Base-by-base conservation (phyloP, 92 coral and sea anemone species). In the Desmophyllum pertusum region DNA sequence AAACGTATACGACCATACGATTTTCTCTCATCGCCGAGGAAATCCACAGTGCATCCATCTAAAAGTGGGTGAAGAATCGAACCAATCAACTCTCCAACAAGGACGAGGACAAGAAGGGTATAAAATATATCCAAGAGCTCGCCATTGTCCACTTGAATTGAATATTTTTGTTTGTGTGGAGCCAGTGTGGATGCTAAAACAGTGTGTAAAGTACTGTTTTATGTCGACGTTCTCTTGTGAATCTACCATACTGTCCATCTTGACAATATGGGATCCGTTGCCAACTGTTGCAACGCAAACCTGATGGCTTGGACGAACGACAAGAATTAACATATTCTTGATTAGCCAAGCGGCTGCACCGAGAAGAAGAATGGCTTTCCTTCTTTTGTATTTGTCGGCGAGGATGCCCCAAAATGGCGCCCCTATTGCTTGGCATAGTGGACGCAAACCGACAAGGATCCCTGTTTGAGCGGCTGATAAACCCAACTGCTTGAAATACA, bases 401-500 rank as follows among this genome's bases (percentile, higher is more conserved):
- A 79, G 57, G 38, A 79, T 41, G 19, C 89, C 86, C 89, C 90
- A 88, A 38, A 91, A 27, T 11, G 94, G 94, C 35, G 91, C 79
- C 0, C 79, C 89, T 3, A 77, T 69, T 1, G 89, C 87, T 70
- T 80, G 89, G 23, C 86, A 75, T 25, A 90, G 57, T 6, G 83
- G 83, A 50, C 91, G 89, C 59, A 84, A 40, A 5, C 96, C 93
- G 31, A 71, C 37, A 21, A 93, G 78, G 2, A 90, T 27, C 7
- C 96, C 96, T 19, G 88, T 86, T 48, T 87, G 85, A 3, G 46
- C 65, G 21, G 96, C 84, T 1, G 90, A 77, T 29, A 93, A 83
- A 33, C 96, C 96, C 9, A 93, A 31, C 43, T 90, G 87, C 74
- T 91, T 91, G 81, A 87, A 88, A 61, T 91, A 91, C 78, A 91